phyloP scores from a whole-genome alignment of 2,797 vertebrate species.

The Cirrhinus molitorella region DNA sequence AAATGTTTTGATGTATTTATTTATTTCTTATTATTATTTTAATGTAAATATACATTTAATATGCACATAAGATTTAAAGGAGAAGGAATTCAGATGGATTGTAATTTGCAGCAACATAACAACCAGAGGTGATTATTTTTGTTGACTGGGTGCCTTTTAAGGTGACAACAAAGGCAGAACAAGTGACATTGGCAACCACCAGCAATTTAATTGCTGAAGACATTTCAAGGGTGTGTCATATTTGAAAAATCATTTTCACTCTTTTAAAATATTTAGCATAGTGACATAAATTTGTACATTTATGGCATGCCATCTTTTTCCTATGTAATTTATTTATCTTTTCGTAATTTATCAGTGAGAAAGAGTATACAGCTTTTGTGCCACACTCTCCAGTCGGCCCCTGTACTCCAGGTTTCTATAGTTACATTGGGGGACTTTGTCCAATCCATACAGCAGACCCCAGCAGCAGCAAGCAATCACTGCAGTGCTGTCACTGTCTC shows the following conservation, averaged over 20 bases:
- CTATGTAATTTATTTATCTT: not conserved
- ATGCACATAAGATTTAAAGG: no score
- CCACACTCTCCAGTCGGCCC: constrained; percentile 75
- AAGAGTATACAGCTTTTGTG: constrained; percentile 74
- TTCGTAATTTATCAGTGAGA: constrained; percentile 70
- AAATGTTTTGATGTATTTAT: no score
- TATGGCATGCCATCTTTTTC: not conserved
- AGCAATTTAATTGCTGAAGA: no score
- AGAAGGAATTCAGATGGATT: no score
- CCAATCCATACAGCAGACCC: constrained; percentile 78
- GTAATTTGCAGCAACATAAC: no score
- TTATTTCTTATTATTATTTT: no score
- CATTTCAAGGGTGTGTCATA: no score
- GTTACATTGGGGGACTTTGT: constrained; percentile 78
- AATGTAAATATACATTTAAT: no score
- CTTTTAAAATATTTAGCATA: not conserved
- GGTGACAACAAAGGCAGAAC: not conserved
- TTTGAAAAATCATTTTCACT: no score
- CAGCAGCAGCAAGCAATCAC: constrained; percentile 85
- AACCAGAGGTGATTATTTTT: no score
- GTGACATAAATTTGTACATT: not conserved
- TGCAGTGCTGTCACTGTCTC: constrained; percentile 86
- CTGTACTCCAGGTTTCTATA: constrained; percentile 81
- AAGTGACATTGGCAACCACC: not conserved
- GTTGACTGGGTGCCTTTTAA: no score